These are phyloP conservation scores for Hippocampus barbouri DNA, from an alignment of 2,113 vertebrate species.

Conservation along the genomic window DNA sequence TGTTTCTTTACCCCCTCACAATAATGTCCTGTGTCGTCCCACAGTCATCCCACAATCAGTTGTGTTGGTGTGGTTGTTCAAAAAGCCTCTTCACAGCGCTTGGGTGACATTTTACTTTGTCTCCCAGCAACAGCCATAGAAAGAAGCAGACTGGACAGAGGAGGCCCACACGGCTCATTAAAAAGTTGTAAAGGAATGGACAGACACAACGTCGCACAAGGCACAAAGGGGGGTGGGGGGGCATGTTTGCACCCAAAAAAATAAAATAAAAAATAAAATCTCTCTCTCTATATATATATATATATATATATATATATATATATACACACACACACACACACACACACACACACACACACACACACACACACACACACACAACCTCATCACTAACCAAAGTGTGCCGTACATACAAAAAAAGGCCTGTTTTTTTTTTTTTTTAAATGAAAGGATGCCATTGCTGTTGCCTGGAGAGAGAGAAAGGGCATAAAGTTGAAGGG, in stretches of 20 bases:
- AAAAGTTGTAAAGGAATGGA: conserved; percentile 60
- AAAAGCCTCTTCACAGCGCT: conserved; percentile 46
- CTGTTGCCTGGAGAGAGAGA: conserved; percentile 49
- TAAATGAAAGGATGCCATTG: conserved; percentile 43
- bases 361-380: no score
- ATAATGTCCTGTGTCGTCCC: neutral
- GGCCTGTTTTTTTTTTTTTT: neutral
- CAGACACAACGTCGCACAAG: conserved; percentile 21
- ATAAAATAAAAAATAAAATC: no score
- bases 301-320: neutral
- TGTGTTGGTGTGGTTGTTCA: conserved; percentile 38
- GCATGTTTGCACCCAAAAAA: no score
- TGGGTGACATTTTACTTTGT: conserved; percentile 63
- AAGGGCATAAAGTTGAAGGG: conserved; percentile 34
- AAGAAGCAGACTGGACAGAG: conserved; percentile 43
- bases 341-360: no score
- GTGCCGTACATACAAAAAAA: conserved; percentile 39
- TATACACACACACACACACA: no score
- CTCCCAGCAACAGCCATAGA: conserved; percentile 65
- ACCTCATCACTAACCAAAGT: conserved; percentile 16
- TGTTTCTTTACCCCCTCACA: conserved; percentile 5
- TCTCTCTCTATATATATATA: no score
- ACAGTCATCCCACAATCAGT: conserved; percentile 33
- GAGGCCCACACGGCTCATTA: conserved; percentile 57
- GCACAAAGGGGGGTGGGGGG: neutral